Evolutionary conservation across 1,140 invertebrate species (phyloP), one percentile per base, ranked within the genome.

Genomic region (Propsilocerus akamusi): DNA sequence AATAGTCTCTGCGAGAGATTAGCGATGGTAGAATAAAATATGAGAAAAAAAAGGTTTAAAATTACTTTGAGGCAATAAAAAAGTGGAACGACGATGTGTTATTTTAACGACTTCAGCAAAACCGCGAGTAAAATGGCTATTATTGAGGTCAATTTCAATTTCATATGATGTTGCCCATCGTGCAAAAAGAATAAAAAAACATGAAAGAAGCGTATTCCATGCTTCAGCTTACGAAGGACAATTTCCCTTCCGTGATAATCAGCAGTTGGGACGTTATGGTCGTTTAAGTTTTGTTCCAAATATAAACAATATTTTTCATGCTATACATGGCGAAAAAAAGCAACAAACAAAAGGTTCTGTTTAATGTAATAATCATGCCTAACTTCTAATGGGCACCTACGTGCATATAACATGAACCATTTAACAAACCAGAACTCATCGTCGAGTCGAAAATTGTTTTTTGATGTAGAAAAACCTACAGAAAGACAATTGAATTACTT

Each of bases 401-500:
- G 17, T 41, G 22, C 17, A 41, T 41, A 7, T 10, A 20, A 41
- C 22, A 20, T 17, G 5, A 17, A 17, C 17, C 34, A 41, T 41
- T 41, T 41, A 41, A 41, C 17, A 30, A 12, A 30, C 28, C 11
- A 4, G 6, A 10, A 30, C 5, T 20, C 4, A 20, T 41, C 10
- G 17, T 6, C 22, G 34, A 20, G 34, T 37, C n/a, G 17, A 41
- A 41, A 41, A 41, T 8, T 17, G 10, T 20, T n/a, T 41, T 41
- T 41, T 41, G 22, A 17, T 14, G n/a, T 17, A 41, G 20, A 41
- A 41, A 20, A 41, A 17, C 34, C 17, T 20, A 30, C 11, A 30
- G 28, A 30, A n/a, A 41, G 34, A 41, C 34, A 41, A 41, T 41
- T 41, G 34, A 41, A 41, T 41, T 41, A 41, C 34, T 17, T 41